Conservation (phyloP, 2,113 vertebrate species). For the Copsychus sechellarum region DNA sequence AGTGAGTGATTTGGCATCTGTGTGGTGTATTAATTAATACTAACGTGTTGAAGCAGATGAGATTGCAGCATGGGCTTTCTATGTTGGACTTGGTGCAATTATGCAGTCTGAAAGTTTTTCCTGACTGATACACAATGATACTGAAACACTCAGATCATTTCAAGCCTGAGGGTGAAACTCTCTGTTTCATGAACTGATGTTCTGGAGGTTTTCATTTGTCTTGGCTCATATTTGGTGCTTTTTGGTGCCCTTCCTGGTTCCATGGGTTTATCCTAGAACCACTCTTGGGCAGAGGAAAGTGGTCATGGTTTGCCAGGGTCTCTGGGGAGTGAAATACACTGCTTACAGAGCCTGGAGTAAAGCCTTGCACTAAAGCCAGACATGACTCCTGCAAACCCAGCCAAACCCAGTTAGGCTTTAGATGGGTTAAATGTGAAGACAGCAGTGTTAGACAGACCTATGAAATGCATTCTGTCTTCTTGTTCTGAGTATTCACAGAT, state of each 20-base stretch:
- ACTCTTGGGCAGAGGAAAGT: neutral
- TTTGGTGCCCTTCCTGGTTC: neutral
- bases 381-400: neutral
- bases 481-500: neutral
- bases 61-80: neutral
- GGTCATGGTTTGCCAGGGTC: neutral
- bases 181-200: neutral
- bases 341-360: neutral
- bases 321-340: neutral
- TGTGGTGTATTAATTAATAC: neutral
- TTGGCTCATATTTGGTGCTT: neutral
- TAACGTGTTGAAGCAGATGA: neutral
- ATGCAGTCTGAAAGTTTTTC: neutral
- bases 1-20: neutral
- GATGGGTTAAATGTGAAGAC: neutral
- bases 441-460: neutral
- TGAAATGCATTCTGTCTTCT: neutral
- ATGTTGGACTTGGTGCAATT: neutral
- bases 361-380: neutral
- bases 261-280: neutral
- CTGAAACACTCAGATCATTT: neutral
- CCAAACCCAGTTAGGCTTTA: neutral
- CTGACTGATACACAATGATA: neutral
- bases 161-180: neutral
- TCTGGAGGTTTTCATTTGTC: neutral